phyloP scores from a whole-genome alignment of 1,140 invertebrate species.

The honey bee (Apis mellifera) region Amel_HAv3.1 CM009935.2:7050001-7050500 shows the following conservation, averaged over 20 bases:
- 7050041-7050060: background rate
- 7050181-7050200: background rate
- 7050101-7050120: background rate
- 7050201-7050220: background rate
- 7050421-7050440: conserved; percentile 9
- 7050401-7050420: conserved; percentile 32
- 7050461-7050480: no score
- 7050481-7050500: no score
- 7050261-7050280: background rate
- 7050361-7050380: background rate
- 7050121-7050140: background rate
- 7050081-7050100: background rate
- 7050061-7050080: background rate
- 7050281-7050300: no score
- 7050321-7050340: background rate
- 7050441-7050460: conserved; percentile 22
- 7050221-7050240: no score
- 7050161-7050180: conserved; percentile 8
- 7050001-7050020: conserved; percentile 49
- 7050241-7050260: background rate
- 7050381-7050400: background rate
- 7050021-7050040: conserved; percentile 34
- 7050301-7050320: conserved; percentile 1
- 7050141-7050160: background rate
- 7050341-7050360: background rate